Conservation (phyloP, 2,888 invertebrate genomes). For the Polymixis flavicincta region DNA sequence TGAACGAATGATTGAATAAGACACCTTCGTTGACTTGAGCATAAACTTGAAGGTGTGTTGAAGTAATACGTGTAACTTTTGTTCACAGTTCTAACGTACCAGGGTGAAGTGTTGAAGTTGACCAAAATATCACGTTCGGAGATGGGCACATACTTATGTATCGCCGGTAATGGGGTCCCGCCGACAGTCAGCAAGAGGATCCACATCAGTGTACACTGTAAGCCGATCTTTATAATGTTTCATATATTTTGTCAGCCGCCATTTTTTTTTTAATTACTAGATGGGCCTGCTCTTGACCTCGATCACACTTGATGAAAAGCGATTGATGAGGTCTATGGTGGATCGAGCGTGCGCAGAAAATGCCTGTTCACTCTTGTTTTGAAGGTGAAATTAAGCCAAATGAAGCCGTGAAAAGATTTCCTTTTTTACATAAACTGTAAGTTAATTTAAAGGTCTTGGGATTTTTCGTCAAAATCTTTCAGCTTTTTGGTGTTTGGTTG, state of each 20-base stretch:
- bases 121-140: conserved; percentile 96
- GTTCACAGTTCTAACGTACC: conserved; percentile 92
- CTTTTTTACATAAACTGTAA: conserved; percentile 28
- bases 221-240: conserved; percentile 83
- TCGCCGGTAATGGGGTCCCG: conserved; percentile 96
- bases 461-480: conserved; percentile 22
- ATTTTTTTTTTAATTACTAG: no score
- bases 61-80: conserved; percentile 53
- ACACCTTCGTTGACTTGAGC: background rate
- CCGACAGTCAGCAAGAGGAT: conserved; percentile 97
- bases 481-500: background rate
- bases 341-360: no score
- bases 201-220: conserved; percentile 97
- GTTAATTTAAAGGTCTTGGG: conserved; percentile 35
- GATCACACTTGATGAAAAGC: no score
- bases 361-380: no score
- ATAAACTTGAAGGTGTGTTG: background rate
- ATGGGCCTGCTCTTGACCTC: no score
- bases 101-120: conserved; percentile 95
- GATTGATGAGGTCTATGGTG: no score
- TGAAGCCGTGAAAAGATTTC: conserved; percentile 51
- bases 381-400: conserved; percentile 62
- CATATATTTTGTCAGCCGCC: conserved; percentile 39
- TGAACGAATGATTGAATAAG: background rate
- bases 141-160: conserved; percentile 98